Evolutionary conservation across 2,888 invertebrate species (phyloP).

Genomic region (Halictus ligatus): DNA sequence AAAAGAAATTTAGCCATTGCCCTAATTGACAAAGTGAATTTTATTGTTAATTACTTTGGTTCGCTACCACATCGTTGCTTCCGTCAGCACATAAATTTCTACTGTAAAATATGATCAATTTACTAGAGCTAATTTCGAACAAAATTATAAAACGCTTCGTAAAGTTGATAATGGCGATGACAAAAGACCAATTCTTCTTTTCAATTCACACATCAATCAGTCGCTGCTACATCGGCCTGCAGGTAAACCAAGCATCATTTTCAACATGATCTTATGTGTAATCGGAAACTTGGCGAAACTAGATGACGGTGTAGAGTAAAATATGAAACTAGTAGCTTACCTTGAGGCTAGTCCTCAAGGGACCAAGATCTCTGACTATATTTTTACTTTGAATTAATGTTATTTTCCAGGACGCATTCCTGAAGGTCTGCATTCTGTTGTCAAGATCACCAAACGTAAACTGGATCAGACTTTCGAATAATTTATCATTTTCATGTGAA

Average conservation of each 20-base stretch:
- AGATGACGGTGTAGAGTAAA: conserved; percentile 49
- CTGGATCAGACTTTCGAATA: neutral
- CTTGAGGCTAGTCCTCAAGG: conserved; percentile 59
- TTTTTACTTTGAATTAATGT: conserved; percentile 31
- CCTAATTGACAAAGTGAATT: too few relatives aligned
- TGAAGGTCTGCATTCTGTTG: neutral
- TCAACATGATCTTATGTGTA: conserved; percentile 58
- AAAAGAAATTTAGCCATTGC: too few relatives aligned
- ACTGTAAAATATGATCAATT: neutral
- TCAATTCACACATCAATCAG: conserved; percentile 41
- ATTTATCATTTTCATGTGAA: neutral
- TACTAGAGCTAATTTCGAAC: neutral
- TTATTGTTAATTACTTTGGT: too few relatives aligned
- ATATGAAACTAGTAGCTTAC: conserved; percentile 62
- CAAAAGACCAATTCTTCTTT: conserved; percentile 24
- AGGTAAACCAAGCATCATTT: conserved; percentile 49
- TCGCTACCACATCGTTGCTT: too few relatives aligned
- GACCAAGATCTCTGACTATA: conserved; percentile 59
- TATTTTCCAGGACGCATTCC: conserved; percentile 24
- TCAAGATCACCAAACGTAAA: neutral
- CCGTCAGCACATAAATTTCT: too few relatives aligned
- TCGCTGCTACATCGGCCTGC: conserved; percentile 11
- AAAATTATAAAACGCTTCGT: neutral
- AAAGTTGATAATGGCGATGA: neutral
- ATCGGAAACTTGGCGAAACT: conserved; percentile 67